Base-by-base conservation (phyloP, 2,797 vertebrate genomes). In the Sebastiscus albofasciatus region DNA sequence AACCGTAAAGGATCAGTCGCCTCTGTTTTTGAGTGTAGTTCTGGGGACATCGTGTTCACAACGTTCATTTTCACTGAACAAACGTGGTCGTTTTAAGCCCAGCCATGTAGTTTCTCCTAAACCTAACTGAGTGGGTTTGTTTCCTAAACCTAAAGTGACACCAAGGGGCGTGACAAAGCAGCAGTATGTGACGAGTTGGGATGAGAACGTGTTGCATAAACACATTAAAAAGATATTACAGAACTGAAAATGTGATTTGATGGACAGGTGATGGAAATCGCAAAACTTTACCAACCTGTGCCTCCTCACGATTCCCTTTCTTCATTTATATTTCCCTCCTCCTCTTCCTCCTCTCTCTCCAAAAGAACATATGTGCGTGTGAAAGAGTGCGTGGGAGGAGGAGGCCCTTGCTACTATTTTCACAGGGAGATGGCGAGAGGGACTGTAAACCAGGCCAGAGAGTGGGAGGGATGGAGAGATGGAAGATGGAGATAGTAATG, bases 331-430 rank as follows among this genome's bases (percentile, higher is more conserved):
- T 79, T 11, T 56, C 46, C 72, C 27, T 67, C 59, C 9, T 76
- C 42, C 36, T 81, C 14, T 60, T 76, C 71, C 14, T 61, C n/a
- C 16, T 59, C 16, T 46, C 9, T 20, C 65, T 29, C 29, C 72
- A 76, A 59, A 55, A 52, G 42, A 77, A 55, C 68, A 79, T 76
- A 67, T 77, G 64, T 61, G 58, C 39, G 71, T 58, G 58, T 60
- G 76, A 64, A 20, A 18, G 39, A 33, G 24, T 64, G 61, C 18
- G 65, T 80, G 70, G 67, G 81, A 66, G 76, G 59, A 80, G 46
- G 64, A 67, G 62, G 61, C 58, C 39, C 26, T 73, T 54, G 80
- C 82, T 77, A 55, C 67, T 68, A 60, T 79, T 89, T 87, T 82
- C 84, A 83, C 52, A 56, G 61, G 54, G 54, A 77, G 75, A 75